These are phyloP conservation scores for Pimpla rufipes DNA, from an alignment of 2,888 invertebrate genomes.

Conservation along the genomic window DNA sequence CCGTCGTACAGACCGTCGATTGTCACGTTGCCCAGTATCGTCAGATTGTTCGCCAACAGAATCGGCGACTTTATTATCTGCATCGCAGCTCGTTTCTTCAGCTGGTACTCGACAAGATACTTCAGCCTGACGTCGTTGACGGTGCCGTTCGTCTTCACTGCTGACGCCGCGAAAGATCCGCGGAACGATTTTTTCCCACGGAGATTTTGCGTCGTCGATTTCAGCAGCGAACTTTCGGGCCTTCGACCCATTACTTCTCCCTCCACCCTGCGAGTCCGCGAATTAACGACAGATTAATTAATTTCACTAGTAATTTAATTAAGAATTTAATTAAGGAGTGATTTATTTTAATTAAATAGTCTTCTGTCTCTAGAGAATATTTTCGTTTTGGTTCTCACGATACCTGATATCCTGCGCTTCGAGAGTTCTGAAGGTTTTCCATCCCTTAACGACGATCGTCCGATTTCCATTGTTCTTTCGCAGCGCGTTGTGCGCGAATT, in stretches of 20 bases:
- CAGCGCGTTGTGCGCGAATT: constrained; percentile 86
- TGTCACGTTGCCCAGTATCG: constrained; percentile 75
- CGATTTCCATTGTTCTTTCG: constrained; percentile 78
- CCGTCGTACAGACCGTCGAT: constrained; percentile 71
- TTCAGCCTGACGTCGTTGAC: constrained; percentile 77
- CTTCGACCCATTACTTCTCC: constrained; percentile 81
- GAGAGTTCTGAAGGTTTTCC: constrained; percentile 84
- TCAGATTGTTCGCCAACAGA: constrained; percentile 70
- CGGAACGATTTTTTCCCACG: constrained; percentile 81
- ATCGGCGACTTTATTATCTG: constrained; percentile 74
- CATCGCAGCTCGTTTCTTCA: constrained; percentile 70
- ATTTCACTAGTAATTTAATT: no score
- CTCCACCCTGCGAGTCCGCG: constrained; percentile 71
- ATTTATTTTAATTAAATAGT: no score
- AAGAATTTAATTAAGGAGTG: no score
- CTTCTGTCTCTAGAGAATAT: no score
- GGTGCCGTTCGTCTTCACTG: constrained; percentile 71
- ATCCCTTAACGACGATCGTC: constrained; percentile 85
- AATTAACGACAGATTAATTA: background rate
- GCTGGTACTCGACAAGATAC: constrained; percentile 69
- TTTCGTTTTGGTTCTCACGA: constrained; percentile 64
- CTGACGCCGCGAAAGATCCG: constrained; percentile 71
- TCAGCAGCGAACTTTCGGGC: constrained; percentile 82
- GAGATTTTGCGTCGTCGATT: constrained; percentile 83
- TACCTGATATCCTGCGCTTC: constrained; percentile 84